These are phyloP conservation scores for Eptesicus fuscus DNA, from an alignment of 2,113 vertebrate genomes.

Conservation along the genomic window DNA sequence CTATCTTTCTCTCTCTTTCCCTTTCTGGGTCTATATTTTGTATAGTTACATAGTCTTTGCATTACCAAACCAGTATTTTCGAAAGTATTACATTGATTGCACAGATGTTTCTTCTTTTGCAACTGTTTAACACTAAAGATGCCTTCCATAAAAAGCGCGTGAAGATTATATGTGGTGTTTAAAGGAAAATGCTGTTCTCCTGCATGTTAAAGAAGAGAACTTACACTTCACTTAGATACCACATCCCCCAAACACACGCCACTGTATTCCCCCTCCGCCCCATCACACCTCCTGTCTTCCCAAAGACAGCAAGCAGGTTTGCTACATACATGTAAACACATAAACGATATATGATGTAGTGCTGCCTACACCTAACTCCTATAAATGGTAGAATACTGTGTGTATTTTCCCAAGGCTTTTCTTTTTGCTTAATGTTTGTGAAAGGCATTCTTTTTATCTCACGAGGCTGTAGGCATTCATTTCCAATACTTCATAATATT, in stretches of 20 bases:
- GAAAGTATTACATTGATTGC: background rate
- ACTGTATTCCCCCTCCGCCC: background rate
- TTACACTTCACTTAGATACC: background rate
- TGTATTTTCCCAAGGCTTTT: background rate
- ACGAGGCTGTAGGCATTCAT: background rate
- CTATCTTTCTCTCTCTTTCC: no score
- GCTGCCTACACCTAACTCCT: background rate
- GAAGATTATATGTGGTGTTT: background rate
- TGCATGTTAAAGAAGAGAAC: background rate
- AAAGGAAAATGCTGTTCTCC: background rate
- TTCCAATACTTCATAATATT: background rate
- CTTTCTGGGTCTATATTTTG: background rate
- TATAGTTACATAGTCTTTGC: background rate
- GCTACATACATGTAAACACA: background rate
- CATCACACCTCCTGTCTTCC: background rate
- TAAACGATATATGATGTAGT: background rate
- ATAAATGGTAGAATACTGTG: background rate
- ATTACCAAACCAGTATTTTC: background rate
- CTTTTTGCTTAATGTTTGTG: background rate
- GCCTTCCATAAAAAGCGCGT: background rate
- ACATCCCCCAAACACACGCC: background rate
- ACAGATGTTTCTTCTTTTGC: background rate
- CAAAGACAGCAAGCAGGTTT: background rate
- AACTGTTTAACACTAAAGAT: background rate
- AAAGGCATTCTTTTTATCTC: background rate